Percentiles rank a stretch among this genome's conserved stretches.
phyloP scores from a whole-genome alignment of 1,140 invertebrate genomes.

The Drosophila sucinea region DNA sequence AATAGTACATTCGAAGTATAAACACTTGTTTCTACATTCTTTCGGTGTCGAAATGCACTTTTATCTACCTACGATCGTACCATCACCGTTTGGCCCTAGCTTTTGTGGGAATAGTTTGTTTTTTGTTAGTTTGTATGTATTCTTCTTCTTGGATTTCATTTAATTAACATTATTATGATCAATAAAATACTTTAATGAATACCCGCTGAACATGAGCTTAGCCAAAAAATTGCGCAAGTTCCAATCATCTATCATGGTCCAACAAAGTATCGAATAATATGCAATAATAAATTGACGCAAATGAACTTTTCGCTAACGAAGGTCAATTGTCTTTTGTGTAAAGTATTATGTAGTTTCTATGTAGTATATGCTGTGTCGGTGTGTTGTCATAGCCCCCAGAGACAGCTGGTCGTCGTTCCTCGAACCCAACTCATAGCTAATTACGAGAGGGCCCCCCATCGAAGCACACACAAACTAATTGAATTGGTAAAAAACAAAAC shows the following conservation, averaged over 20 bases:
- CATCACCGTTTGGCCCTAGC: too few species aligned
- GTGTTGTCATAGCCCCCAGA: constrained; percentile 58
- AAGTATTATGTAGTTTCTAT: constrained; percentile 29
- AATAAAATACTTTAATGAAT: constrained; percentile 17
- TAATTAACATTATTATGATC: constrained; percentile 25
- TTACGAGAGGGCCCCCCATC: constrained; percentile 36
- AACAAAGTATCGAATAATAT: constrained; percentile 36
- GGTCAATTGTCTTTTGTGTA: constrained; percentile 63
- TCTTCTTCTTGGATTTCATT: constrained; percentile 1
- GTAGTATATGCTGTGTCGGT: constrained; percentile 17
- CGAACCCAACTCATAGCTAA: constrained; percentile 45
- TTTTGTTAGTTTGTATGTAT: not conserved
- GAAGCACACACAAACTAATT: constrained; percentile 46
- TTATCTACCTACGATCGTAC: too few species aligned
- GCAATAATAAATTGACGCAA: constrained; percentile 54
- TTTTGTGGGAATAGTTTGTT: not conserved
- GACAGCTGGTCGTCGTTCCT: constrained; percentile 36
- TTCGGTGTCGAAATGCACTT: too few species aligned
- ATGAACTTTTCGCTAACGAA: constrained; percentile 72
- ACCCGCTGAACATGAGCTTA: constrained; percentile 3
- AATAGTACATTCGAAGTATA: too few species aligned
- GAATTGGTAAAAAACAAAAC: constrained; percentile 34
- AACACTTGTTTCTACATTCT: too few species aligned
- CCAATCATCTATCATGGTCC: constrained; percentile 41
- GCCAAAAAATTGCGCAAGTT: constrained; percentile 30